Base-by-base conservation (phyloP, 2,113 vertebrate species). In the Cephalopholis sonnerati region DNA sequence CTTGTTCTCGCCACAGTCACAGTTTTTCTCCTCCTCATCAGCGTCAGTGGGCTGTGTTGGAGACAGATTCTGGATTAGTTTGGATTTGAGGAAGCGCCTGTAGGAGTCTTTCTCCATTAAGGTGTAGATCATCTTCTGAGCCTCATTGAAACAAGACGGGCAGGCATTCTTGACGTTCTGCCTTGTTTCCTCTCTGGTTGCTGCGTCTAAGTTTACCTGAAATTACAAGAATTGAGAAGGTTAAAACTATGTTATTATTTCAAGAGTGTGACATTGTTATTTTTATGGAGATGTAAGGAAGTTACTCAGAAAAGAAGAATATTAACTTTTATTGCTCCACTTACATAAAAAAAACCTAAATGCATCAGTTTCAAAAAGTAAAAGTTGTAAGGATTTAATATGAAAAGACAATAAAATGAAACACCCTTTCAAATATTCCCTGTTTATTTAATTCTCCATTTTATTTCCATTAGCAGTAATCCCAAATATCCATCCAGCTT, bases 81-180 rank as follows among this genome's bases (percentile, higher is more conserved):
- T 89, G 71, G 96, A 96, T 22, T 83, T 89, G 53, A 96, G 93
- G 77, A 96, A 96, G 13, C 95, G 92, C 50, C 93, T 91, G 87
- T 96, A 96, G 4, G 96, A 96, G 90, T 96, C 96, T 39, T 95
- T 96, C 87, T 96, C 95, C 96, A 96, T 96, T 83, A 96, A 74
- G 0, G 53, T 88, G 86, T 95, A 94, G 84, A 96, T 96, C 84
- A 90, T 94, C 87, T 85, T 93, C 91, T 96, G 96, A 20, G 96
- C 95, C 11, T 93, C 91, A 2, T 93, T 85, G 6, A 96, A 96
- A 75, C 94, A 94, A 1, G 80, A 85, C 0, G 22, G 84, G 15
- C 87, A 85, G 62, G 91, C 84, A 1, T 61, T 83, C 32, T 89
- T 74, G 0, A 96, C 41, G 12, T 94, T 95, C 79, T 83, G 85